Percentiles rank a stretch among this genome's conserved stretches.
Conservation (phyloP, 64 coral and sea anemone species). For the Pocillopora damicornis region DNA sequence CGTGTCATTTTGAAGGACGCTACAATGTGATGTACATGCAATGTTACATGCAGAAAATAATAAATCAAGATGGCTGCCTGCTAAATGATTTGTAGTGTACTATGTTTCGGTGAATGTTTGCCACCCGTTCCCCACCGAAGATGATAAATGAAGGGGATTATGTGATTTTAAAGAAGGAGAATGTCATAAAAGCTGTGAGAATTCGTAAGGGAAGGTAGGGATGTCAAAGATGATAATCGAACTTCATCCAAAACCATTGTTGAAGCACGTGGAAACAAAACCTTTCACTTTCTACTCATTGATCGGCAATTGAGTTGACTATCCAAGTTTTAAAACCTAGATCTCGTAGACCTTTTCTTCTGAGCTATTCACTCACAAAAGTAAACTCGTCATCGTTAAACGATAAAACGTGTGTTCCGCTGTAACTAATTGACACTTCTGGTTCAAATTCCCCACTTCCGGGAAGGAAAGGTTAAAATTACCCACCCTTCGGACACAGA, state of each 20-base stretch:
- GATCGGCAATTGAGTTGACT: too few relatives aligned
- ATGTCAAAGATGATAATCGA: neutral
- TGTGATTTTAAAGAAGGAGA: constrained; percentile 78
- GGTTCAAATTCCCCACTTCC: too few relatives aligned
- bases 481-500: too few relatives aligned
- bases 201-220: constrained; percentile 58
- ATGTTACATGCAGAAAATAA: neutral
- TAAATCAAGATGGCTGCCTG: constrained; percentile 43
- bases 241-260: neutral
- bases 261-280: neutral
- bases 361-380: too few relatives aligned
- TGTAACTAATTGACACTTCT: too few relatives aligned
- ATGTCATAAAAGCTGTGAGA: constrained; percentile 66
- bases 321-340: too few relatives aligned
- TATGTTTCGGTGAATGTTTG: neutral
- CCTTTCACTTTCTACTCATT: neutral
- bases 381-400: too few relatives aligned
- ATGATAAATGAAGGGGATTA: constrained; percentile 71
- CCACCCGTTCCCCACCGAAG: neutral
- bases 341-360: too few relatives aligned
- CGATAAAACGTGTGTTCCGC: too few relatives aligned
- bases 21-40: neutral
- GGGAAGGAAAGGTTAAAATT: too few relatives aligned
- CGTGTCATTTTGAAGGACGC: constrained; percentile 10
- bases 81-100: neutral